Conservation (phyloP, 2,113 vertebrate genomes). For the Aegithalos caudatus region DNA sequence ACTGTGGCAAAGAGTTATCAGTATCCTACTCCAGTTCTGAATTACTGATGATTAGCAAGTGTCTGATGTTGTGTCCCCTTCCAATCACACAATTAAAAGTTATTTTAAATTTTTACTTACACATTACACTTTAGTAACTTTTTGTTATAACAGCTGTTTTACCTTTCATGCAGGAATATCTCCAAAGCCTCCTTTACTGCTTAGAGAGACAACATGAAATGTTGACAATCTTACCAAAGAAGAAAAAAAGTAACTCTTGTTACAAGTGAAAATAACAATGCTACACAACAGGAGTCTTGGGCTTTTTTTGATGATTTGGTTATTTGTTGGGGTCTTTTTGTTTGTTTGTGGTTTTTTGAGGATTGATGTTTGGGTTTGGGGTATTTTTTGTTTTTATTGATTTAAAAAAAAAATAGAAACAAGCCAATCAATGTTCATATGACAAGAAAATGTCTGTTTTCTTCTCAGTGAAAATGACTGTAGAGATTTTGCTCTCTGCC, state of each 20-base stretch:
- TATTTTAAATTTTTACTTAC: background rate
- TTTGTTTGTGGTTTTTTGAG: background rate
- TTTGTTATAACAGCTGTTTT: background rate
- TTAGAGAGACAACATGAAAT: background rate
- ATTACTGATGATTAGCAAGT: background rate
- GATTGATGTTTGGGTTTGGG: background rate
- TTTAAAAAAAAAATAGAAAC: background rate
- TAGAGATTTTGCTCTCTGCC: background rate
- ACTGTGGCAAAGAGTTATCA: background rate
- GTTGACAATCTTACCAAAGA: background rate
- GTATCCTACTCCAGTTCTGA: background rate
- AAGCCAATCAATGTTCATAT: background rate
- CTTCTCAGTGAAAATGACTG: background rate
- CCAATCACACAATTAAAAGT: background rate
- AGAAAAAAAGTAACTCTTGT: background rate
- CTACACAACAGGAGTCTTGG: background rate
- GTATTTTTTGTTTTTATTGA: background rate
- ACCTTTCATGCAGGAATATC: background rate
- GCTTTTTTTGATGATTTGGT: background rate
- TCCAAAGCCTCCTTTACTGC: background rate
- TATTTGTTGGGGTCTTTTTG: background rate
- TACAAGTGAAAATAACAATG: background rate
- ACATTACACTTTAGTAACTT: background rate
- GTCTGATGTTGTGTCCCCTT: background rate
- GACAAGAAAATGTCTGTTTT: background rate